Evolutionary conservation across 23 tunicate genomes (phyloP), one percentile per base, ranked within the genome.

Genomic region (Halocynthia roretzi): DNA sequence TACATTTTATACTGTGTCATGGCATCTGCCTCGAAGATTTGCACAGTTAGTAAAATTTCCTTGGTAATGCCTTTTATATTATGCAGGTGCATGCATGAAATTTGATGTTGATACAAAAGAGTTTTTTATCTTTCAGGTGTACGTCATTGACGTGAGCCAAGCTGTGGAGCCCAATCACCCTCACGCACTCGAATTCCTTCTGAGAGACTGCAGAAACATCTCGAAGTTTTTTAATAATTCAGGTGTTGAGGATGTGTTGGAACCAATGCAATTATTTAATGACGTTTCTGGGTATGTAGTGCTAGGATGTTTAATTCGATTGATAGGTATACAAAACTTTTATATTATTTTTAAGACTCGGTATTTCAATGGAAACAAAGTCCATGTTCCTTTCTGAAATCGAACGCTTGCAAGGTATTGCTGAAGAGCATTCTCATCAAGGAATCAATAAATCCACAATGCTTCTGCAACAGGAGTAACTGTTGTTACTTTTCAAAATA

Each of bases 141-240:
- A 87, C 87, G 86, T 91, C 76, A 91, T 91, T 49, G 97, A 91
- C 78, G 97, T 91, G 65, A 91, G 97, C 61, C 97, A 91, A 67
- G 71, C 97, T 14, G 97, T 91, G 61, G 97, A 91, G 70, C 87
- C 97, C 0, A 81, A 81, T 21, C 97, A 91, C 75, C 97, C 97
- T 6, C 77, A 78, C 6, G 97, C 77, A 7, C 78, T 85, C 18
- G 91, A 91, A 55, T 85, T 85, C 77, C 61, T 91, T 55, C 62
- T 70, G 5, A 68, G 97, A 19, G 97, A 91, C 63, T 85, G 97
- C 77, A 70, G 71, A 7, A 91, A 91, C 54, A 67, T 91, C 23
- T 82, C 91, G 40, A 91, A 82, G 51, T 91, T 85, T 70, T 91
- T 91, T 77, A 73, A 22, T 5, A 77, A 71, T 56, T 58, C 78